Conservation (phyloP, 2,797 vertebrate genomes). For the Coreius guichenoti region DNA sequence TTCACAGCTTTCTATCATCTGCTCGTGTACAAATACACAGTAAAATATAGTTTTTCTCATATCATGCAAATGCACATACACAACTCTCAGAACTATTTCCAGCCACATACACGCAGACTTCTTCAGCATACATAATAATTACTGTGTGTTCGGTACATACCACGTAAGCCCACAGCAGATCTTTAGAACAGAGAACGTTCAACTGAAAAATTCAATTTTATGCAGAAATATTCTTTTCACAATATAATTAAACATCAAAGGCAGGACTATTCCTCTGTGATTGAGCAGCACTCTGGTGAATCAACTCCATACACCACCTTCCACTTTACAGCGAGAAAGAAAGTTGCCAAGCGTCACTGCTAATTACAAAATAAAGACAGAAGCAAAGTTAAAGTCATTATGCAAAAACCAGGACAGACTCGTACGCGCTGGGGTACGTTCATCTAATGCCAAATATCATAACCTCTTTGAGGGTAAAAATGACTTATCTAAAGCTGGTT, state of each 20-base stretch:
- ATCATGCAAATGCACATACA: slow-evolving; percentile 58
- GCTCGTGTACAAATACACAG: slow-evolving; percentile 60
- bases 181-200: slow-evolving; percentile 70
- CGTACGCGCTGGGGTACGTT: slow-evolving; percentile 66
- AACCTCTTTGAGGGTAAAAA: slow-evolving; percentile 71
- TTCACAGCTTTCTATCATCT: slow-evolving; percentile 67
- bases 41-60: slow-evolving; percentile 64
- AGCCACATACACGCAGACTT: slow-evolving; percentile 32
- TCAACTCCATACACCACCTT: slow-evolving; percentile 73
- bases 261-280: slow-evolving; percentile 83
- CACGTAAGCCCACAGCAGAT: slow-evolving; percentile 71
- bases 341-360: slow-evolving; percentile 78
- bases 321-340: slow-evolving; percentile 68
- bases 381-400: slow-evolving; percentile 76
- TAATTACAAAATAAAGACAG: slow-evolving; percentile 83
- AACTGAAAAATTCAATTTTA: slow-evolving; percentile 77
- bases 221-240: slow-evolving; percentile 86
- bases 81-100: slow-evolving; percentile 51
- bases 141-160: slow-evolving; percentile 30
- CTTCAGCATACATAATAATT: slow-evolving; percentile 41
- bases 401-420: slow-evolving; percentile 77
- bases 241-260: slow-evolving; percentile 88
- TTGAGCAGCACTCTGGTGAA: slow-evolving; percentile 79
- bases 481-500: slow-evolving; percentile 62
- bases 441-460: slow-evolving; percentile 66